Base-by-base conservation (phyloP, 2,113 vertebrate species). In the Megalops atlanticus region DNA sequence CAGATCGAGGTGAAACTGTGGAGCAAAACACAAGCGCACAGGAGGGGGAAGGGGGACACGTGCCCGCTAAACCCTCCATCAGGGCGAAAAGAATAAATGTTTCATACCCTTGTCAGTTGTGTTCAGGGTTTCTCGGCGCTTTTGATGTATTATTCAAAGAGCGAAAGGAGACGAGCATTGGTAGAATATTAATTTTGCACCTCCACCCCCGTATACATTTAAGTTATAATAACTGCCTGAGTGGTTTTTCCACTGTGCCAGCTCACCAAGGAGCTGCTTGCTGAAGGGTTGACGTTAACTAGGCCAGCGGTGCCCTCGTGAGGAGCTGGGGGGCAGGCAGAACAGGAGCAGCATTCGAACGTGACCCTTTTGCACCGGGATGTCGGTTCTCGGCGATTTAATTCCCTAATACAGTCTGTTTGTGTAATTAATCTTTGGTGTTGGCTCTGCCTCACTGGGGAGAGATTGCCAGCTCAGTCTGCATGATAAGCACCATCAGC, bases 401-500 rank as follows among this genome's bases (percentile, higher is more conserved):
- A 64, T 64, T 27, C 58, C 12, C 58, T 31, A 64, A 64, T 64
- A 2, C 58, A 27, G 58, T 64, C 58, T 31, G 58, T 64, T 64
- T 64, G 58, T 64, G 8, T 31, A 64, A 64, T 64, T 64, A 64
- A 64, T 31, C 58, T 27, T 24, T 31, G 58, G n/a, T 64, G 58
- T 31, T 64, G 58, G n/a, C 58, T 31, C 24, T 27, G 58, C 58
- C 58, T n/a, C 24, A 11, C 58, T 27, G 58, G 8, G 27, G 58
- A 64, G 24, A 64, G 10, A n/a, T n/a, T 31, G 58, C 31, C 58
- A 64, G n/a, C n/a, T n/a, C 31, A 64, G 58, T 64, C 24, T 64
- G 58, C 31, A 27, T 64, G 58, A 64, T 64, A 64, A 64, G 58
- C 58, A 64, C n/a, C n/a, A 64, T 31, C 58, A 64, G n/a, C 58